These are phyloP conservation scores for Sphinx pinastri DNA, from an alignment of 2,888 invertebrate species.

Conservation along the genomic window DNA sequence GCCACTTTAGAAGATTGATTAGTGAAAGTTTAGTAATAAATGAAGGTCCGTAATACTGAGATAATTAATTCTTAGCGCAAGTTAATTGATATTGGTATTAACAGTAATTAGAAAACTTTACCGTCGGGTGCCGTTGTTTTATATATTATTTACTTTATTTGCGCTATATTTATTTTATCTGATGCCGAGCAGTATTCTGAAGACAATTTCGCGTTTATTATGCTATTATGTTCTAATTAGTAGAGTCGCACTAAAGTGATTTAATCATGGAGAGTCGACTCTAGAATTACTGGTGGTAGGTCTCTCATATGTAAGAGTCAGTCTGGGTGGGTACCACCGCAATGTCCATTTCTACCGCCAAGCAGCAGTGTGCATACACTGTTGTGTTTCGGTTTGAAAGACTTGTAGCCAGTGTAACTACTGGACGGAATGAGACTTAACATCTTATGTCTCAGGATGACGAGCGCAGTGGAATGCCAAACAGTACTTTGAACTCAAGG, in stretches of 20 bases:
- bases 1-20: conserved; percentile 74
- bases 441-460: no score
- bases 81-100: conserved; percentile 81
- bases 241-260: not conserved
- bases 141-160: conserved; percentile 26
- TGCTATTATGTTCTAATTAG: not conserved
- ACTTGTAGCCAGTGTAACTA: no score
- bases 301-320: no score
- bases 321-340: no score
- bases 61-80: conserved; percentile 81
- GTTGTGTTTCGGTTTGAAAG: no score
- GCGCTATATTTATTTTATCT: conserved; percentile 11
- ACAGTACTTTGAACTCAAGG: no score
- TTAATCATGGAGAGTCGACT: no score
- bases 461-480: no score
- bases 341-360: no score
- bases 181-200: not conserved
- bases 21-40: conserved; percentile 81
- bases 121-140: conserved; percentile 33
- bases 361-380: no score
- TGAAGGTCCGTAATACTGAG: conserved; percentile 76
- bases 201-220: not conserved
- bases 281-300: no score
- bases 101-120: conserved; percentile 81
- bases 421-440: no score